Percentiles rank a stretch among this genome's conserved stretches.
Evolutionary conservation across 2,888 invertebrate genomes (phyloP).

Genomic region (Artemia sp.): DNA sequence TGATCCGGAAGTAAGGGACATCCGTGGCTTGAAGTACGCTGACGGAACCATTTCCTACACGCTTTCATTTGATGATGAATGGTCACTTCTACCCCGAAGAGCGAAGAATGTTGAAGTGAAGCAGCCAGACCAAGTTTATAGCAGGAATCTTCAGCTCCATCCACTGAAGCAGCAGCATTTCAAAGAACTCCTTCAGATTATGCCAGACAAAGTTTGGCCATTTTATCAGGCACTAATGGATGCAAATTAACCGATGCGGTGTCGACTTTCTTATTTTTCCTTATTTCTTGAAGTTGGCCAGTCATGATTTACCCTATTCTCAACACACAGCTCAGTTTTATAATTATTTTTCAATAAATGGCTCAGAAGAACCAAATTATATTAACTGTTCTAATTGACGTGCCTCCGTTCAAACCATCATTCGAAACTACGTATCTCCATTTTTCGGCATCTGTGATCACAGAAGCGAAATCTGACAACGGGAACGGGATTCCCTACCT

Average conservation of each 20-base stretch:
- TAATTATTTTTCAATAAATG: conserved; percentile 14
- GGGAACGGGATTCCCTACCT: neutral
- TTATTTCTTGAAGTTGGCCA: conserved; percentile 13
- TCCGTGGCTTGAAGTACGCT: conserved; percentile 22
- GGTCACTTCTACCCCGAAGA: too few relatives aligned
- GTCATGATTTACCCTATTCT: conserved; percentile 3
- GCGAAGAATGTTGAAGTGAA: too few relatives aligned
- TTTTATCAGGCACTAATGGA: conserved; percentile 13
- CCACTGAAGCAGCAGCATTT: neutral
- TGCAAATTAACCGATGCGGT: conserved; percentile 5
- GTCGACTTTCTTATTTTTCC: neutral
- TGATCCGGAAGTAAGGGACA: conserved; percentile 25
- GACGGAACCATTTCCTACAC: too few relatives aligned
- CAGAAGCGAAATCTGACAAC: conserved; percentile 1
- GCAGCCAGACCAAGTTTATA: too few relatives aligned
- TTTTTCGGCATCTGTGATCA: neutral
- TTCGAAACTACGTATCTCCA: conserved; percentile 6
- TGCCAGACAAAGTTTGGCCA: conserved; percentile 12
- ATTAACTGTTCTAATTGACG: conserved; percentile 12
- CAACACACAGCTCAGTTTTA: neutral
- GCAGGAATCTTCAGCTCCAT: too few relatives aligned
- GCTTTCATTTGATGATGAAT: too few relatives aligned
- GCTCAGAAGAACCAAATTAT: conserved; percentile 1
- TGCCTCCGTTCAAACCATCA: neutral
- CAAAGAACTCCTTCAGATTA: conserved; percentile 10